Conservation (phyloP, 2,113 vertebrate species). For the Himantopus leucocephalus region DNA sequence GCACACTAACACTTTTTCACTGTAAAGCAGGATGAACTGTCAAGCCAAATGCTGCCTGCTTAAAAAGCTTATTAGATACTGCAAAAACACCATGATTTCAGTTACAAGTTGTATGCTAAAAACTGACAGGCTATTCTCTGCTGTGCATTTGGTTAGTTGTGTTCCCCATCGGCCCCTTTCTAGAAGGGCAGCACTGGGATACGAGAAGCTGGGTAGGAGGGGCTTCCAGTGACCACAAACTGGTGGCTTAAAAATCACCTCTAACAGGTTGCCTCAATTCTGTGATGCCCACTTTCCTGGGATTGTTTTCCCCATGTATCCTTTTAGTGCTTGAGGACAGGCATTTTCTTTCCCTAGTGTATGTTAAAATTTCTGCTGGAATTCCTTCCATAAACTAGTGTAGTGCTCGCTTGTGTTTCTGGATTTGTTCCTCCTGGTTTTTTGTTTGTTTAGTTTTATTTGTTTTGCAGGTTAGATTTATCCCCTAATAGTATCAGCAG, state of each 20-base stretch:
- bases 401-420: background rate
- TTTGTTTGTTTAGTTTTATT: background rate
- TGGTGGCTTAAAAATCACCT: background rate
- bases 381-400: background rate
- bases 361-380: background rate
- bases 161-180: background rate
- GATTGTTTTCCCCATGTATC: background rate
- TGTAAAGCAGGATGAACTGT: background rate
- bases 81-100: background rate
- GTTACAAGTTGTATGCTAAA: background rate
- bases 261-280: background rate
- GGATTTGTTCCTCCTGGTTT: background rate
- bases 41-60: background rate
- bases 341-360: background rate
- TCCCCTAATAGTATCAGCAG: background rate
- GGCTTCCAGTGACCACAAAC: background rate
- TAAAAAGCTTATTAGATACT: background rate
- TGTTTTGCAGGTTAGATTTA: constrained; percentile 28
- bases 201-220: background rate
- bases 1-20: background rate
- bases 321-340: background rate
- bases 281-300: background rate
- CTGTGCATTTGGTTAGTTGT: background rate
- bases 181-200: background rate
- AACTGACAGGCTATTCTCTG: background rate